Evolutionary conservation across 1,140 invertebrate species (phyloP), one percentile per base, ranked within the genome.

Genomic region (Hypothenemus hampei): DNA sequence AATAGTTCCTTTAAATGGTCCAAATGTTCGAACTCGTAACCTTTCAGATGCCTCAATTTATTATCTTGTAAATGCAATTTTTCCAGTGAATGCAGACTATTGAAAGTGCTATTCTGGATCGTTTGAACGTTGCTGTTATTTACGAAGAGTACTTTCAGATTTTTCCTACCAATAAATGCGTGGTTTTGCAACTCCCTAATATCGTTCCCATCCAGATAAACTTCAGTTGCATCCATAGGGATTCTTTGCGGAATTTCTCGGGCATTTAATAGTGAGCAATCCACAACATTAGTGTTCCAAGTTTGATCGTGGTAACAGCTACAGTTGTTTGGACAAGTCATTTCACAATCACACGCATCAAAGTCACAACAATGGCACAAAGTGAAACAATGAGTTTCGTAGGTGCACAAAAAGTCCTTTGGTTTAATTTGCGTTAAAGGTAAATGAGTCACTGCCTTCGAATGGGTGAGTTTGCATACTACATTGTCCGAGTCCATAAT

Each of bases 361-460:
- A 92, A 94, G 63, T 95, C 91, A 68, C 92, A 95, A 73, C 92
- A 96, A 64, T 92, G 89, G 68, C 92, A 96, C 37, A 93, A 73
- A 13, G 91, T 86, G 72, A 94, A 94, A 75, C 92, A 95, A 72
- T 95, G 92, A 24, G 88, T 89, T 62, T 89, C 85, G 74, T 96
- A 96, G 46, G 82, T 83, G 70, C 92, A 96, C 59, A 96, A 77
- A 73, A 94, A 95, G 65, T 93, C 86, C 62, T 86, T 82, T 1
- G 86, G 77, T 56, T 83, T 81, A 37, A 82, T 69, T 1, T 77
- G 74, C 16, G 81, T 83, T 55, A 86, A 71, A 1, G 86, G 79
- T 65, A 88, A 77, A 53, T 87, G 82, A 15, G 82, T 75, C 61
- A 76, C 78, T 29, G 83, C 80, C 15, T 84, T 76, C 3, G 85